A percentile compares a stretch with the other conserved stretches of the same genome.
These are phyloP conservation scores for Caloenas nicobarica DNA, from an alignment of 2,113 vertebrate species.

Conservation along the genomic window DNA sequence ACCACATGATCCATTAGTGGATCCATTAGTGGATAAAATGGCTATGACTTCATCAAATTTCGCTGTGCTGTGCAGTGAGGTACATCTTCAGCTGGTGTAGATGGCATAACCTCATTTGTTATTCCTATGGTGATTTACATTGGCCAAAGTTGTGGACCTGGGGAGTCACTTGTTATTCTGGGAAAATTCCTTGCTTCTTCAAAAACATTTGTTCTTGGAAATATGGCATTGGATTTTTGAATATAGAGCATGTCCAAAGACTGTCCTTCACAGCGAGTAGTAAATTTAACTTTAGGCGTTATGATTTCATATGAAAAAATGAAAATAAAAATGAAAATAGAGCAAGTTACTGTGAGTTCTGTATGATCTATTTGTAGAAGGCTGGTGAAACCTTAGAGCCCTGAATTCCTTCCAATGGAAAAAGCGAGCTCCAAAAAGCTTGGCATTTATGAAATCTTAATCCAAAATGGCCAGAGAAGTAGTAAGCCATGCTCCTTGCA, in stretches of 20 bases:
- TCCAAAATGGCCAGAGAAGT: slow-evolving; percentile 14
- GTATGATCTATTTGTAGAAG: slow-evolving; percentile 43
- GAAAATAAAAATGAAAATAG: background rate
- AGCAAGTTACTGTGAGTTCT: background rate
- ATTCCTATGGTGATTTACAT: background rate
- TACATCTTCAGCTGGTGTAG: background rate
- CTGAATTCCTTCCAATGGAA: slow-evolving; percentile 48
- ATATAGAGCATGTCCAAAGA: background rate
- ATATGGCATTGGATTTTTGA: background rate
- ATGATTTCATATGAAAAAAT: background rate
- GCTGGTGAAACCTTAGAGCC: slow-evolving; percentile 43
- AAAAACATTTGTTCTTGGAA: background rate
- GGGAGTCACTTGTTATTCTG: background rate
- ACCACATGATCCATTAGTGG: background rate
- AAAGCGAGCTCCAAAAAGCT: background rate
- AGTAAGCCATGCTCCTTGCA: background rate
- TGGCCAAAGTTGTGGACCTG: background rate
- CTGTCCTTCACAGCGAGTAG: background rate
- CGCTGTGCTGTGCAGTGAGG: background rate
- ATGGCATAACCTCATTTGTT: background rate
- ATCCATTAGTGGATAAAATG: background rate
- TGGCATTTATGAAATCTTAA: slow-evolving; percentile 28
- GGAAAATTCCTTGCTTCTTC: background rate
- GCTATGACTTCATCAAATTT: background rate
- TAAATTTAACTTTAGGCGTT: background rate